A percentile compares a stretch with the other conserved stretches of the same genome.
Evolutionary conservation across 2,888 invertebrate species (phyloP).

Genomic region (Ceramica pisi): DNA sequence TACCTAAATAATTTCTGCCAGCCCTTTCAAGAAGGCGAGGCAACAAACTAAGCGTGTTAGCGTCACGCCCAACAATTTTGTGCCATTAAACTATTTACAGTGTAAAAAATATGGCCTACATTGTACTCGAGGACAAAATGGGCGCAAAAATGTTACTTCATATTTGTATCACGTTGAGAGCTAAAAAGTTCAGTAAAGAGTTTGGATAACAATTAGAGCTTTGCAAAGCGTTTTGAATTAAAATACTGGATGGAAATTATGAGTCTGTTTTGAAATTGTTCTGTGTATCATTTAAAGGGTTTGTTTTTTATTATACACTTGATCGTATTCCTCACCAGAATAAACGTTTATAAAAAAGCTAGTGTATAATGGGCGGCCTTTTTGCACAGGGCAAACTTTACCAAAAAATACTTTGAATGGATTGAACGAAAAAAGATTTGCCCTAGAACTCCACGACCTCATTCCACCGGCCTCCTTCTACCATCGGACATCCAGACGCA

Average conservation of each 20-base stretch:
- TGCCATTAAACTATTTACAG: slow-evolving; percentile 58
- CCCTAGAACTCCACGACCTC: too few species aligned
- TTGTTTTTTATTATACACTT: too few species aligned
- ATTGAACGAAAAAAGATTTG: too few species aligned
- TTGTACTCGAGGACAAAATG: slow-evolving; percentile 19
- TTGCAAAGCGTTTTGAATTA: neutral
- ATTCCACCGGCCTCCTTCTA: too few species aligned
- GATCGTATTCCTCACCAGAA: too few species aligned
- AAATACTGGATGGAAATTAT: neutral
- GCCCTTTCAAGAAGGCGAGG: slow-evolving; percentile 35
- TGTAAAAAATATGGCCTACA: slow-evolving; percentile 46
- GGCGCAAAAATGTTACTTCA: slow-evolving; percentile 1
- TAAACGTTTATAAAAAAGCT: too few species aligned
- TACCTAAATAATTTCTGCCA: slow-evolving; percentile 25
- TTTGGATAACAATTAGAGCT: neutral
- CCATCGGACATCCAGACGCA: too few species aligned
- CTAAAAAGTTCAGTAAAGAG: slow-evolving; percentile 5
- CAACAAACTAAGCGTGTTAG: slow-evolving; percentile 42
- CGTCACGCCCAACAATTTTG: slow-evolving; percentile 54
- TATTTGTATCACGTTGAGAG: slow-evolving; percentile 7
- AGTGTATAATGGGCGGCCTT: too few species aligned
- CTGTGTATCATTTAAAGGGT: neutral
- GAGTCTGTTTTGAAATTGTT: too few species aligned
- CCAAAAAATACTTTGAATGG: too few species aligned
- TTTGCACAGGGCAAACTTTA: too few species aligned